A percentile compares a stretch with the other conserved stretches of the same genome.
Conservation (phyloP, 2,888 invertebrate species). For the Philereme vetulata region DNA sequence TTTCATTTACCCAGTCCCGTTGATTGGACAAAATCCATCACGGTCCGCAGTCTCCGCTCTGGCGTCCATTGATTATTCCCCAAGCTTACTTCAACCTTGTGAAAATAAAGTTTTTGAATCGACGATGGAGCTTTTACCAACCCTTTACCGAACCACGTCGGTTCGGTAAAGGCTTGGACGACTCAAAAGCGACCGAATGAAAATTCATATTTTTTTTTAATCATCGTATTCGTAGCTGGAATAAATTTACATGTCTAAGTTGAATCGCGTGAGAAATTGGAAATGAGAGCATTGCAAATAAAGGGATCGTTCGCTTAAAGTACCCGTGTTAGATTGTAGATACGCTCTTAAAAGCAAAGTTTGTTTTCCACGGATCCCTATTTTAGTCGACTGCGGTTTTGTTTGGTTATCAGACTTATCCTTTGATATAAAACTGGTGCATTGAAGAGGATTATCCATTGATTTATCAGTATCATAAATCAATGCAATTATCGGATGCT, state of each 20-base stretch:
- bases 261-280: conserved; percentile 42
- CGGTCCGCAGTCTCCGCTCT: conserved; percentile 47
- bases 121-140: conserved; percentile 43
- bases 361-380: conserved; percentile 41
- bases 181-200: conserved; percentile 39
- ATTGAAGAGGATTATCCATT: no score
- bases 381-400: conserved; percentile 34
- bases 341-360: conserved; percentile 59
- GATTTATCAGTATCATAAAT: not conserved
- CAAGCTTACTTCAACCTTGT: conserved; percentile 46
- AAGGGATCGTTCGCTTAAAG: conserved; percentile 50
- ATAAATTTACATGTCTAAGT: conserved; percentile 35
- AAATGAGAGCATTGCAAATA: conserved; percentile 49
- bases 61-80: conserved; percentile 57
- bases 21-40: conserved; percentile 67
- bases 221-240: conserved; percentile 20
- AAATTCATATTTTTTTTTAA: conserved; percentile 31
- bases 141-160: conserved; percentile 41
- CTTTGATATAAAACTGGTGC: conserved; percentile 1
- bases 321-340: conserved; percentile 47
- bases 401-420: conserved; percentile 32
- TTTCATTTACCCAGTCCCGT: conserved; percentile 60
- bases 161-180: no score
- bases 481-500: conserved; percentile 15
- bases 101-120: conserved; percentile 51